A percentile compares a stretch with the other conserved stretches of the same genome.
phyloP scores from a whole-genome alignment of 2,797 vertebrate species.

The Remorina albescens region DNA sequence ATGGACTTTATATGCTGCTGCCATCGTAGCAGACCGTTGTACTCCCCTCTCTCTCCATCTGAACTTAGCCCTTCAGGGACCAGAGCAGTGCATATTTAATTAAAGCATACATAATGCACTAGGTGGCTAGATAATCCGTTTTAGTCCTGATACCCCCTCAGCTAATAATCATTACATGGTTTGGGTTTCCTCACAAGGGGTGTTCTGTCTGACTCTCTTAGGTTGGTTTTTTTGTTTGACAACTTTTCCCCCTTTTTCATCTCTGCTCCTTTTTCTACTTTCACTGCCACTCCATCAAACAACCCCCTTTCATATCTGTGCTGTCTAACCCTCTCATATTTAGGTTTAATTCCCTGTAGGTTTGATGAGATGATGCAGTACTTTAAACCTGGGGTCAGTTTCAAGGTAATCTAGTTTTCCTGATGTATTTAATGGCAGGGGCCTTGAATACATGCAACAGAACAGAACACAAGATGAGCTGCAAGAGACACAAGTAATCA shows the following conservation, averaged over 20 bases:
- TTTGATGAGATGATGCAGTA: constrained; percentile 3
- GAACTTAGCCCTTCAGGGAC: constrained; percentile 56
- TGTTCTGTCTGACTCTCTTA: constrained; percentile 6
- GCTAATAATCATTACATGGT: constrained; percentile 61
- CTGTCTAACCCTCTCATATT: not conserved
- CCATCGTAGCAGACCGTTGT: constrained; percentile 37
- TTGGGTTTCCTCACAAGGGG: constrained; percentile 56
- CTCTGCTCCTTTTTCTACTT: not conserved
- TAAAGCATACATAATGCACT: constrained; percentile 62
- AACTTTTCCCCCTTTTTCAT: not conserved
- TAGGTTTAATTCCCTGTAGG: constrained; percentile 24
- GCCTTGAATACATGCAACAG: constrained; percentile 13
- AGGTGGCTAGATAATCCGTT: constrained; percentile 67
- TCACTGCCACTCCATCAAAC: not conserved
- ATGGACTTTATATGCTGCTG: constrained; percentile 45
- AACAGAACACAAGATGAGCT: not conserved
- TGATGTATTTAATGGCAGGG: constrained; percentile 1
- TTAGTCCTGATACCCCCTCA: constrained; percentile 58
- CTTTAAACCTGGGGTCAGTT: constrained; percentile 1
- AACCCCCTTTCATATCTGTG: not conserved
- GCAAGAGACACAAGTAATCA: constrained; percentile 7
- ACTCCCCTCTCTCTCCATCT: constrained; percentile 33
- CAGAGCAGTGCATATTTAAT: constrained; percentile 73
- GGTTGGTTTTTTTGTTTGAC: not conserved
- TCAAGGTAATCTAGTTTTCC: constrained; percentile 33